Base-by-base conservation (phyloP, 2,797 vertebrate genomes). In the Darevskia nairensis region DNA sequence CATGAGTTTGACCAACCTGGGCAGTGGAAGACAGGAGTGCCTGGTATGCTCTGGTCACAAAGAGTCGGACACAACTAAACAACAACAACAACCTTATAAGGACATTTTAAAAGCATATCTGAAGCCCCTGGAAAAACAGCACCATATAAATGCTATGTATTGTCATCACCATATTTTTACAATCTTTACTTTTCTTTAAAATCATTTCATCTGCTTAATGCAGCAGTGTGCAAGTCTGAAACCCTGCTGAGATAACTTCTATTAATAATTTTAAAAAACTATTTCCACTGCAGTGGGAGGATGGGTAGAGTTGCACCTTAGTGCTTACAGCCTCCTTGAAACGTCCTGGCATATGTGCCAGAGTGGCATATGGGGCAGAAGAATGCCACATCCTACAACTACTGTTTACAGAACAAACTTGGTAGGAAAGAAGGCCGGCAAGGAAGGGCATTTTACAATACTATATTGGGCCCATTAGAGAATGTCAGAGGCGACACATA, bases 401-500 rank as follows among this genome's bases (percentile, higher is more conserved):
- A 8, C 17, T 39, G 17, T 21, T 89, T 86, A 89, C 21, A 44
- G 44, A 93, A 89, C 3, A 6, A 46, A 61, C 75, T 69, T 68
- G 1, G 0, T n/a, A 55, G 55, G 88, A 61, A 86, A 89, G 91
- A 46, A 0, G n/a, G 0, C 75, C 87, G 75, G 69, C 44, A 89
- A 88, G 21, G 88, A 94, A 85, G 11, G 79, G 90, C 79, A 84
- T 8, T 27, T 2, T 2, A 66, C 2, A 0, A 78, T 7, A 19
- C 29, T 90, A 84, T 81, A 27, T 0, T 7, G 87, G 84, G 23
- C 71, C 85, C 44, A 80, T 1, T 23, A 7, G 79, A 39, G n/a
- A 64, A 86, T 64, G 86, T 66, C 11, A 76, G 66, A 88, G 79
- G n/a, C 23, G 81, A 77, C 90, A 93, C 59, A 69, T 39, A 80